phyloP scores from a whole-genome alignment of 2,113 vertebrate species.

The Cynopterus brachyotis region DNA sequence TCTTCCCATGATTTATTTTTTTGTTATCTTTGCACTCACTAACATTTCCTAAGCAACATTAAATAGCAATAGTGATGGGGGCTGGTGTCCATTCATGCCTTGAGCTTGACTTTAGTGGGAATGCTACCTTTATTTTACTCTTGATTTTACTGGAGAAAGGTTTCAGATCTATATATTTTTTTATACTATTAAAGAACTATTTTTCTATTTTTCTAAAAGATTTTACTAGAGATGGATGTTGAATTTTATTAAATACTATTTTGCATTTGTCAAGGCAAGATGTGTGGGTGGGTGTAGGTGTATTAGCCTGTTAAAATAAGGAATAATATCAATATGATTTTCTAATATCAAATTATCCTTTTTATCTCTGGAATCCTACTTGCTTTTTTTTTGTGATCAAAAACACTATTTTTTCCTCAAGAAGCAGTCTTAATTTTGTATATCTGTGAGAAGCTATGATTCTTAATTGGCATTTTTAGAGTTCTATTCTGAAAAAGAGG shows the following conservation, averaged over 20 bases:
- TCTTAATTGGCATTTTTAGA: constrained; percentile 22
- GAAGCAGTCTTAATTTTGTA: constrained; percentile 20
- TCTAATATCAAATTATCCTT: constrained; percentile 17
- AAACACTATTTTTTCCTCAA: constrained; percentile 17
- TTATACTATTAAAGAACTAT: background rate
- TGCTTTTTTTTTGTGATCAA: background rate
- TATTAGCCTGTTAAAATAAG: background rate
- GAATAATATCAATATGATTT: background rate
- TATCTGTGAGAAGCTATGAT: background rate
- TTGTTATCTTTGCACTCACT: background rate
- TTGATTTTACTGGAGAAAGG: background rate
- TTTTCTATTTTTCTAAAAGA: background rate
- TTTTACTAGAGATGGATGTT: constrained; percentile 1
- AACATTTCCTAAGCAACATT: background rate
- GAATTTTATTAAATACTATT: constrained; percentile 5
- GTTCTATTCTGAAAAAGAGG: background rate
- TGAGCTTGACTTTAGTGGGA: background rate
- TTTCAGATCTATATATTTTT: background rate
- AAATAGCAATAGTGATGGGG: background rate
- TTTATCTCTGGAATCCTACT: constrained; percentile 15
- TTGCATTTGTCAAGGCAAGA: background rate
- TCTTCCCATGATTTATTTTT: background rate
- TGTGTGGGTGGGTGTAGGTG: background rate
- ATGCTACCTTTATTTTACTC: background rate
- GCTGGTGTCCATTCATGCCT: background rate